Conservation (phyloP, 2,113 vertebrate genomes). For the Takifugu flavidus region DNA sequence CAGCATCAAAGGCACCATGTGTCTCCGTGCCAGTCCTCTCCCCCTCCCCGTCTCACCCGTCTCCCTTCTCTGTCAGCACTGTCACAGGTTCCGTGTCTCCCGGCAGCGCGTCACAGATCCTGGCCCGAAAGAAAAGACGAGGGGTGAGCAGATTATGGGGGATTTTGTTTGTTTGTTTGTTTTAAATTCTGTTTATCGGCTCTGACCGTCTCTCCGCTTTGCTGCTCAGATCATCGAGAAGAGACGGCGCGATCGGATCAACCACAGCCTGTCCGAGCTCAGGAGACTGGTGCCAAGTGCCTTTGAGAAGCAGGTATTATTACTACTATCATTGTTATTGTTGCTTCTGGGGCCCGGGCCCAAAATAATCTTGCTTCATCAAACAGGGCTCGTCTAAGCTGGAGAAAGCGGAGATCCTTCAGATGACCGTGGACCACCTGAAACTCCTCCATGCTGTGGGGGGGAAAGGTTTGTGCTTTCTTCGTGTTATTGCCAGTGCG, state of each 20-base stretch:
- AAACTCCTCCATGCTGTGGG: conserved; percentile 92
- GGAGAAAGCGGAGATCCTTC: conserved; percentile 94
- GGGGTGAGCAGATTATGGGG: conserved; percentile 79
- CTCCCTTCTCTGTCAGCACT: conserved; percentile 67
- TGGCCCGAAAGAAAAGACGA: conserved; percentile 93
- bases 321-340: neutral
- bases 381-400: conserved; percentile 89
- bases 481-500: neutral
- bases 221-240: conserved; percentile 89
- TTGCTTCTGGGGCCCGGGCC: neutral
- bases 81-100: conserved; percentile 87
- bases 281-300: conserved; percentile 89
- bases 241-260: conserved; percentile 89
- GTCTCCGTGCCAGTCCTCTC: conserved; percentile 25
- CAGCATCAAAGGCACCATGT: conserved; percentile 61
- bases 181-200: neutral
- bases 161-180: neutral
- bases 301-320: conserved; percentile 88
- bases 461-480: conserved; percentile 77
- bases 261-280: conserved; percentile 91
- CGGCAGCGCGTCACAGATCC: conserved; percentile 85
- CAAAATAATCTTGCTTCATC: neutral
- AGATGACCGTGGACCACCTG: conserved; percentile 95
- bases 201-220: conserved; percentile 10
- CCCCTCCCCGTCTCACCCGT: conserved; percentile 1